phyloP scores from a whole-genome alignment of 92 coral and sea anemone genomes.

The Actinostola sp. region DNA sequence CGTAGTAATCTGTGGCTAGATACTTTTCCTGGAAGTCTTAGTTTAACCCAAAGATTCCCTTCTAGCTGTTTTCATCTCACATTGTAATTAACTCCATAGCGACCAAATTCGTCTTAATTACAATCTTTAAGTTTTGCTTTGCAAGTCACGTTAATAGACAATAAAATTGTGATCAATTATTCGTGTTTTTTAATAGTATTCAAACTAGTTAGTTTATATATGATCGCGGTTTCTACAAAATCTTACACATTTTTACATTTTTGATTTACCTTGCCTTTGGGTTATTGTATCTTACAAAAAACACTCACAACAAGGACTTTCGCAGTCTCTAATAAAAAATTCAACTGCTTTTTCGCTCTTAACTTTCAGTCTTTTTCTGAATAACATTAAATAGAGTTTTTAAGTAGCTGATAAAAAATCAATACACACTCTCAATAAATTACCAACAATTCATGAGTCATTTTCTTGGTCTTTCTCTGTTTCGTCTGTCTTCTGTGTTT shows the following conservation, averaged over 20 bases:
- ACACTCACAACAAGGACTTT: neutral
- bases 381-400: neutral
- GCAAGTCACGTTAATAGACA: constrained; percentile 15
- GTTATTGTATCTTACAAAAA: constrained; percentile 2
- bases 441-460: constrained; percentile 11
- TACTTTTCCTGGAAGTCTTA: neutral
- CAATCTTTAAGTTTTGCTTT: constrained; percentile 15
- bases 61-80: neutral
- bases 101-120: constrained; percentile 15
- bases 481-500: constrained; percentile 13
- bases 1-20: neutral
- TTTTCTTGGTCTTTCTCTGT: constrained; percentile 9
- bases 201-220: constrained; percentile 15
- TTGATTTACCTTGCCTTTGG: constrained; percentile 9
- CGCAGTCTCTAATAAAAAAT: neutral
- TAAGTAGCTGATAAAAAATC: neutral
- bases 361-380: neutral
- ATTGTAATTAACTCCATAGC: constrained; percentile 4
- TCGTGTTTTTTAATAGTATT: constrained; percentile 36
- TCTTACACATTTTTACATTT: constrained; percentile 15
- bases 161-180: constrained; percentile 12
- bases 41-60: neutral
- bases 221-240: constrained; percentile 35
- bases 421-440: neutral
- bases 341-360: neutral